Base-by-base conservation (phyloP, 2,888 invertebrate species). In the Andrena dorsata region DNA sequence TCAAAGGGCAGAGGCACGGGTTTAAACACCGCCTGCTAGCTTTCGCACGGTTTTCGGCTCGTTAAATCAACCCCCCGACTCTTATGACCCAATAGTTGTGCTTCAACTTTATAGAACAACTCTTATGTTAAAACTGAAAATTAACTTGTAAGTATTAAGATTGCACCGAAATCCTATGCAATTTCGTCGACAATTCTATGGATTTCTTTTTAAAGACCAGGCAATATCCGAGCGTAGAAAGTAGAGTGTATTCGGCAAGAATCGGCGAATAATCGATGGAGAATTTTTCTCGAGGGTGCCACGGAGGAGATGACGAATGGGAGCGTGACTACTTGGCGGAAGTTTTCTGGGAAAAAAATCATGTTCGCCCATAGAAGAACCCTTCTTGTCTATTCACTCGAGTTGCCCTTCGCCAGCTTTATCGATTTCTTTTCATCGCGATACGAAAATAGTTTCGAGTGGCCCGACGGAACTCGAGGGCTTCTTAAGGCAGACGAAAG, bases 381-480 rank as follows among this genome's bases (percentile, higher is more conserved):
- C 88, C 89, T 89, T 88, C 88, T 89, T 89, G 87, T 89, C 89
- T 88, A 89, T 88, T 88, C 88, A 86, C 83, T 84, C 86, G 88
- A 88, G 85, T 86, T 85, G 85, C 89, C 90, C 90, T 86, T 87
- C 87, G 89, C 85, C 85, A 88, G 82, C 89, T 86, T 77, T 87
- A 85, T 90, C 88, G 89, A 90, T 90, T 88, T 88, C 89, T 89
- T 89, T 89, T 90, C 87, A 88, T 86, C 80, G 75, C 89, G 89
- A 89, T 90, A 90, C 89, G 90, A 90, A 90, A 90, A 90, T 90
- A 90, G 90, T 90, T 90, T 90, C 85, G 87, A 90, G 90, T 89
- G 87, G 88, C 83, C 87, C 84, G 89, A 68, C 86, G 87, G 71
- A 86, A 85, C 86, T 80, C 88, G 89, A 90, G 90, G 84, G 89